A percentile compares a stretch with the other conserved stretches of the same genome.
phyloP scores from a whole-genome alignment of 2,888 invertebrate genomes.

The Epistrophella euchroma region DNA sequence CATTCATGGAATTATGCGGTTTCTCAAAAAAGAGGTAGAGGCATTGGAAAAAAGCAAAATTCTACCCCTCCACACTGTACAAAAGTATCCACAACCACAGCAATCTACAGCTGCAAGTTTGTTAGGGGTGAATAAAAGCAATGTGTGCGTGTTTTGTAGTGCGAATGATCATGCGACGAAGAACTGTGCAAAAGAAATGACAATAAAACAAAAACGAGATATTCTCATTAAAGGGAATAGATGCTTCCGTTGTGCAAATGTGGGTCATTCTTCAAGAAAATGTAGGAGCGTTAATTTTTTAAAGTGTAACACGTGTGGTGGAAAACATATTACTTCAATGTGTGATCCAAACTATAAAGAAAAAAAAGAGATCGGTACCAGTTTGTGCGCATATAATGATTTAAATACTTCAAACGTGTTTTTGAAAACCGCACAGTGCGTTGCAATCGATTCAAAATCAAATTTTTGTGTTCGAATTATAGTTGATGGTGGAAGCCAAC shows the following conservation, averaged over 20 bases:
- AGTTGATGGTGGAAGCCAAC: too few relatives aligned
- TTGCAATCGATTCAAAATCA: too few relatives aligned
- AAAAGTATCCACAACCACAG: conserved; percentile 2
- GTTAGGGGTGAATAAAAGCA: too few relatives aligned
- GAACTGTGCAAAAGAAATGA: conserved; percentile 4
- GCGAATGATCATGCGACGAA: background rate
- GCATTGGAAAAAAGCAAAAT: conserved; percentile 14
- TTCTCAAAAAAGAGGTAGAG: conserved; percentile 27
- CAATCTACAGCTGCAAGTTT: background rate
- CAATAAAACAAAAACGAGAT: conserved; percentile 8
- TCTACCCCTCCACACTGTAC: background rate
- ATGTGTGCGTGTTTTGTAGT: conserved; percentile 3
- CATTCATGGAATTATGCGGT: too few relatives aligned
- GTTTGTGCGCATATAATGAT: too few relatives aligned
- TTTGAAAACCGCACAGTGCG: too few relatives aligned
- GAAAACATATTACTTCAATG: conserved; percentile 13
- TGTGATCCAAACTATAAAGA: conserved; percentile 19
- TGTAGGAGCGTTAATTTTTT: conserved; percentile 16
- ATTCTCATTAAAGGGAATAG: conserved; percentile 12
- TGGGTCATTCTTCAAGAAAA: conserved; percentile 31
- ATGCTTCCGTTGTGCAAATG: conserved; percentile 35
- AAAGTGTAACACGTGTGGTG: background rate
- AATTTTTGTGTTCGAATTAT: too few relatives aligned
- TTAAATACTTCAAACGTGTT: too few relatives aligned
- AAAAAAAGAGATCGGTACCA: background rate